Evolutionary conservation across 2,797 vertebrate genomes (phyloP).

Genomic region (Acipenser oxyrinchus): DNA sequence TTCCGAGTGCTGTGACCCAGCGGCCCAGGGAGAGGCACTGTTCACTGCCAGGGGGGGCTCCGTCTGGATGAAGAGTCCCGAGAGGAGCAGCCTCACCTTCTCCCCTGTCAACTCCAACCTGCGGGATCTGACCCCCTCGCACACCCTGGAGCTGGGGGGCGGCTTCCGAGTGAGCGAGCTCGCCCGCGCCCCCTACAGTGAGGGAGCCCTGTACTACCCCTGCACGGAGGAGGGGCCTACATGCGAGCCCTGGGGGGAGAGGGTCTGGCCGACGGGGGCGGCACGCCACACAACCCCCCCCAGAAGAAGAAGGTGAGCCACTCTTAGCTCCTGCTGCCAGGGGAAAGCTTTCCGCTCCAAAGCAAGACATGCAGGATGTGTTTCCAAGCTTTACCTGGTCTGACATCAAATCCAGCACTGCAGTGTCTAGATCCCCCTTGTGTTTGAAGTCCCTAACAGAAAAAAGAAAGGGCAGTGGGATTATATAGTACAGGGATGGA

Average conservation of each 20-base stretch:
- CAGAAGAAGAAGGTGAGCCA: slow-evolving; percentile 93
- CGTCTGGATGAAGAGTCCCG: slow-evolving; percentile 93
- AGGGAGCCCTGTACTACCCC: slow-evolving; percentile 67
- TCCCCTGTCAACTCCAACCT: slow-evolving; percentile 93
- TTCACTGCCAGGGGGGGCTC: slow-evolving; percentile 22
- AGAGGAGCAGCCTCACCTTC: slow-evolving; percentile 83
- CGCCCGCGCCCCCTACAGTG: slow-evolving; percentile 43
- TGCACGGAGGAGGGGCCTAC: slow-evolving; percentile 76
- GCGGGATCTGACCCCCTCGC: slow-evolving; percentile 94
- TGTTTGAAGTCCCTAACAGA: too few species aligned
- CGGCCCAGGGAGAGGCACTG: too few species aligned
- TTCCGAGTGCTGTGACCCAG: slow-evolving; percentile 44
- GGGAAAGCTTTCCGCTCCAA: too few species aligned
- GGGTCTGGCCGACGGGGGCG: slow-evolving; percentile 64
- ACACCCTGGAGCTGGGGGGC: slow-evolving; percentile 89
- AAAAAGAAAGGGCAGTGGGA: too few species aligned
- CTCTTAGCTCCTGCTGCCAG: not conserved
- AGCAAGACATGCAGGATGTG: too few species aligned
- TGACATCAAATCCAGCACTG: too few species aligned
- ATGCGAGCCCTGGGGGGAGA: slow-evolving; percentile 62
- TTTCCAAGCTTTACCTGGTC: too few species aligned
- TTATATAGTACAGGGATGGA: too few species aligned
- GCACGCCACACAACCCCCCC: slow-evolving; percentile 85
- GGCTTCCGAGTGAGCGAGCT: slow-evolving; percentile 67
- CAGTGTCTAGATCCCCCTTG: too few species aligned